Evolutionary conservation across 2,113 vertebrate genomes (phyloP), one percentile per base, ranked within the genome.

Genomic region (Myxocyprinus asiaticus): DNA sequence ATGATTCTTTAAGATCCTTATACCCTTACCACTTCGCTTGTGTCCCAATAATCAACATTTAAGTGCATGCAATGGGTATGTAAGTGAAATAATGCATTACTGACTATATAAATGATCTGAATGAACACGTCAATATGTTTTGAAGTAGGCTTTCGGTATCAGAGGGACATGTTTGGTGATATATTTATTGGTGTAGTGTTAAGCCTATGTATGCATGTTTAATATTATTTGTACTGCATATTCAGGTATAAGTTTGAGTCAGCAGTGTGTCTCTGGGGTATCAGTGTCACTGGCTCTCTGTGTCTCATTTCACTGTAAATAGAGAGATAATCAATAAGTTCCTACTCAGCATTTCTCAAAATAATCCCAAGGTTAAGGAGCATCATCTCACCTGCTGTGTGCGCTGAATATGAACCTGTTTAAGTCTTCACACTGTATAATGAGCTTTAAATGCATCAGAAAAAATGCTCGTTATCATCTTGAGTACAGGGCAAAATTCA

Each of bases 361-460:
- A 83, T 83, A 83, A 80, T 83, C 72, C 59, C 71, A 83, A 79
- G 77, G 81, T 82, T 79, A 79, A 75, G 73, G 45, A 75, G 73
- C 62, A 53, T 70, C 68, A 65, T 63, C 53, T 51, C 68, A 66
- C 33, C 48, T 70, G 67, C 67, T 22, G 67, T 44, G 67, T 71
- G 77, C 12, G 7, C 77, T 63, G 45, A 72, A 79, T 72, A 61
- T 56, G 50, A 79, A 72, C 56, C 75, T 15, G 14, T 56, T 55
- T 63, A 11, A 47, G 33, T 6, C 68, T 64, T 45, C 47, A 64
- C 11, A 55, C 22, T 6, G 7, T 47, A 22, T 45, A 72, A 45
- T 12, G 4, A 15, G 9, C 12, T 12, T 3, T 14, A 0, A 9
- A 42, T 14, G 5, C 44, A 69, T 61, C 47, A 61, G 66, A 8